Conservation (phyloP, 2,888 invertebrate genomes). For the Nemotelus nigrinus region DNA sequence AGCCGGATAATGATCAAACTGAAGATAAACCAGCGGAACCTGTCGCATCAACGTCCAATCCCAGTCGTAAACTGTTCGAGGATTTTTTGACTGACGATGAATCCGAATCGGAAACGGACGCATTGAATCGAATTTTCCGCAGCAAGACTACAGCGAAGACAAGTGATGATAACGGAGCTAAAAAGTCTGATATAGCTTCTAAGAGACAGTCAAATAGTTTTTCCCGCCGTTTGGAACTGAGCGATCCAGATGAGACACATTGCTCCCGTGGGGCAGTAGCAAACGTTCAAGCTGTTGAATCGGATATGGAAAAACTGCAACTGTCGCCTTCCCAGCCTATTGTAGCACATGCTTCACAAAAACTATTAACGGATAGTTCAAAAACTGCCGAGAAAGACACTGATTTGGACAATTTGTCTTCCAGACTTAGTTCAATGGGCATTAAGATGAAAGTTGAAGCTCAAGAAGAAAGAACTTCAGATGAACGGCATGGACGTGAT, state of each 20-base stretch:
- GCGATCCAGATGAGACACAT: conserved; percentile 53
- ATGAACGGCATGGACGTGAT: not conserved
- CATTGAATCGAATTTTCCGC: conserved; percentile 58
- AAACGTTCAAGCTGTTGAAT: not conserved
- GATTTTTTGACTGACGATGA: conserved; percentile 45
- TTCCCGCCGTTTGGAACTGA: conserved; percentile 6
- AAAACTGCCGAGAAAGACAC: not conserved
- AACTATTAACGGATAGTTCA: not conserved
- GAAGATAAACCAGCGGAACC: conserved; percentile 4
- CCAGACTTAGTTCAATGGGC: conserved; percentile 21
- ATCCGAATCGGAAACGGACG: conserved; percentile 52
- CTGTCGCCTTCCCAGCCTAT: conserved; percentile 3
- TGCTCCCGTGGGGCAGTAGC: conserved; percentile 14
- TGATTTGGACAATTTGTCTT: conserved; percentile 7
- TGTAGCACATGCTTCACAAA: not conserved
- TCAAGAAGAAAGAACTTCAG: not conserved
- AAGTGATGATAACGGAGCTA: conserved; percentile 21
- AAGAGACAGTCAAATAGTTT: conserved; percentile 37
- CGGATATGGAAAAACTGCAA: conserved; percentile 11
- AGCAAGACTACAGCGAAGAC: conserved; percentile 43
- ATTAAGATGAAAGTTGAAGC: not conserved
- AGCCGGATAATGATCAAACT: conserved; percentile 32
- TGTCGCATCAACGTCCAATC: not conserved
- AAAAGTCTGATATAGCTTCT: not conserved
- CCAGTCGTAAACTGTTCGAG: conserved; percentile 18